These are phyloP conservation scores for Myrmecobius fasciatus DNA, from an alignment of 2,113 vertebrate species.

Conservation along the genomic window DNA sequence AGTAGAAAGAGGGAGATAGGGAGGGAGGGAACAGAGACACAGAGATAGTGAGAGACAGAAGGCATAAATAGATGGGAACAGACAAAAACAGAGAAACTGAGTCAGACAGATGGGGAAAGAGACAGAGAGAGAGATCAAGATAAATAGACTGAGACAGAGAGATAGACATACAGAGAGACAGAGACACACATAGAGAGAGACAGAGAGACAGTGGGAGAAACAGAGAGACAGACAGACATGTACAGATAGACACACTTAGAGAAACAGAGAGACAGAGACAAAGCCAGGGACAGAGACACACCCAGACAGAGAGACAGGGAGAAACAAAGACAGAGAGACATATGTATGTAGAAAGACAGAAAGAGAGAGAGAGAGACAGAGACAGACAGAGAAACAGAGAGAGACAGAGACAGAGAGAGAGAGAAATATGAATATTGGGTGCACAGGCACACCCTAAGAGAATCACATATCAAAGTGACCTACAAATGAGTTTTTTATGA, in stretches of 20 bases:
- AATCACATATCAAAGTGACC: background rate
- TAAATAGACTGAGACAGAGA: background rate
- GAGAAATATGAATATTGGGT: background rate
- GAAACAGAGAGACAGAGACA: too few relatives aligned
- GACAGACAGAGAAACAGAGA: background rate
- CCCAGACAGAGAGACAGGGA: too few relatives aligned
- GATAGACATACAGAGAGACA: background rate
- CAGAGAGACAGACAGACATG: background rate
- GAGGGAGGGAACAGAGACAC: too few relatives aligned
- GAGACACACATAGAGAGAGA: background rate
- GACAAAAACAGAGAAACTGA: too few relatives aligned
- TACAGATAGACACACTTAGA: too few relatives aligned
- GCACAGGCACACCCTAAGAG: background rate
- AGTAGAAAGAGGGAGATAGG: background rate
- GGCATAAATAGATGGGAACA: too few relatives aligned
- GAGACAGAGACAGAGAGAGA: background rate
- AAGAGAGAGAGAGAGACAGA: too few relatives aligned
- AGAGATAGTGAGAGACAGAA: background rate
- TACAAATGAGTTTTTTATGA: constrained; percentile 6
- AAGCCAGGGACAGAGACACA: too few relatives aligned
- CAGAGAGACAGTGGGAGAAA: background rate
- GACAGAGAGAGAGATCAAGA: background rate
- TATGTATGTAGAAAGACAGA: too few relatives aligned
- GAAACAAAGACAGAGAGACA: too few relatives aligned
- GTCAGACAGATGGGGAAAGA: background rate